Percentiles rank a stretch among this genome's conserved stretches.
These are phyloP conservation scores for Ceyx cyanopectus DNA, from an alignment of 2,113 vertebrate species.

Conservation along the genomic window DNA sequence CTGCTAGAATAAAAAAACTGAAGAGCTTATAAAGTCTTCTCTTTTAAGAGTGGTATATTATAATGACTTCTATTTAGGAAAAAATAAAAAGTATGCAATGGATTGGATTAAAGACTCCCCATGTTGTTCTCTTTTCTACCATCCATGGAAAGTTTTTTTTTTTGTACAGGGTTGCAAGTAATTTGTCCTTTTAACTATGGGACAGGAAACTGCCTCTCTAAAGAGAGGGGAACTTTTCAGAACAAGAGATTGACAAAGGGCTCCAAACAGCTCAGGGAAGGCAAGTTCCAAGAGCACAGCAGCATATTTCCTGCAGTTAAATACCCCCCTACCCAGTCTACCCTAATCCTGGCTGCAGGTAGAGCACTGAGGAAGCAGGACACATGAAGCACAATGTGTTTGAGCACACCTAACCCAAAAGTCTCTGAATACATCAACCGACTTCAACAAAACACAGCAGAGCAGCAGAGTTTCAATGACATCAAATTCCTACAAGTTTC, in stretches of 20 bases:
- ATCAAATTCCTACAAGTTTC: background rate
- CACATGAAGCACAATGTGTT: background rate
- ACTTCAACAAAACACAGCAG: background rate
- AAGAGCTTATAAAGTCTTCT: background rate
- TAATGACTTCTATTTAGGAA: background rate
- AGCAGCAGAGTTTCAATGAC: background rate
- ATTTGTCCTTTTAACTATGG: background rate
- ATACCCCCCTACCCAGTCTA: background rate
- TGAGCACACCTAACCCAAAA: background rate
- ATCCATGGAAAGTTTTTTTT: background rate
- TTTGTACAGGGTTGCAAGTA: background rate
- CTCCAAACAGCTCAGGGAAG: background rate
- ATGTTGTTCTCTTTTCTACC: background rate
- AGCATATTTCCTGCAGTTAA: background rate
- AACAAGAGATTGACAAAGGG: background rate
- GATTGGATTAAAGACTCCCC: background rate
- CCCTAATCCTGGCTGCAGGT: background rate
- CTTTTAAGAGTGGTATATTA: background rate
- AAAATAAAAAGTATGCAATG: background rate
- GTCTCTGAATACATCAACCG: rapidly evolving
- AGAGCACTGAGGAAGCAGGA: background rate
- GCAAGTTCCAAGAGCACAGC: background rate
- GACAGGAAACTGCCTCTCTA: background rate
- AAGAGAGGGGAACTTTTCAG: background rate
- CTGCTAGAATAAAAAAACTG: background rate